Evolutionary conservation across 23 tunicate species (phyloP).

Genomic region (Phallusia fumigata): DNA sequence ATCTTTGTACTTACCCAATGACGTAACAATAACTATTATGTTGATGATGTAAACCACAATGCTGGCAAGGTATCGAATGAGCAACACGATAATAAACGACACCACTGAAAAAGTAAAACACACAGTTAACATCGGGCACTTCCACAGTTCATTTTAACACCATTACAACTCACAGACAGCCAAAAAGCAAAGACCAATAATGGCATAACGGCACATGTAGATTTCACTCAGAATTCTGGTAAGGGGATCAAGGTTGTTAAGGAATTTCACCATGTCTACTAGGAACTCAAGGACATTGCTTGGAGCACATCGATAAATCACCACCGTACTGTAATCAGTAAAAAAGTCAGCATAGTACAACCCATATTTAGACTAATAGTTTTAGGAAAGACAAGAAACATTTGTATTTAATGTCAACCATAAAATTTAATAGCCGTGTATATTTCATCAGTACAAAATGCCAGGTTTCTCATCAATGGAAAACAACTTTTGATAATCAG

Average conservation of each 20-base stretch:
- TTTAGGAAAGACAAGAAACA: not conserved
- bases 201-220: constrained; percentile 77
- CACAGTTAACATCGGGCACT: too few relatives aligned
- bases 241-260: constrained; percentile 48
- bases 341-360: not conserved
- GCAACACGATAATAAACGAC: constrained; percentile 66
- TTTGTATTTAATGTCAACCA: not conserved
- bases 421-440: too few relatives aligned
- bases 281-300: constrained; percentile 49
- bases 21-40: constrained; percentile 48
- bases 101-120: constrained; percentile 47
- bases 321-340: constrained; percentile 35
- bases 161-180: constrained; percentile 58
- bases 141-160: too few relatives aligned
- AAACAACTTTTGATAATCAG: not conserved
- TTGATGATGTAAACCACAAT: constrained; percentile 81
- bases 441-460: too few relatives aligned
- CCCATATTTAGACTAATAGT: not conserved
- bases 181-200: constrained; percentile 67
- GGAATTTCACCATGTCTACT: constrained; percentile 23
- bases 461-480: too few relatives aligned
- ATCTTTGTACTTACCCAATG: constrained; percentile 67
- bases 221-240: constrained; percentile 64
- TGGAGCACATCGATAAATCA: constrained; percentile 79
- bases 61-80: constrained; percentile 72